These are phyloP conservation scores for Lasioglossum lativentre DNA, from an alignment of 2,888 invertebrate species.

Conservation along the genomic window DNA sequence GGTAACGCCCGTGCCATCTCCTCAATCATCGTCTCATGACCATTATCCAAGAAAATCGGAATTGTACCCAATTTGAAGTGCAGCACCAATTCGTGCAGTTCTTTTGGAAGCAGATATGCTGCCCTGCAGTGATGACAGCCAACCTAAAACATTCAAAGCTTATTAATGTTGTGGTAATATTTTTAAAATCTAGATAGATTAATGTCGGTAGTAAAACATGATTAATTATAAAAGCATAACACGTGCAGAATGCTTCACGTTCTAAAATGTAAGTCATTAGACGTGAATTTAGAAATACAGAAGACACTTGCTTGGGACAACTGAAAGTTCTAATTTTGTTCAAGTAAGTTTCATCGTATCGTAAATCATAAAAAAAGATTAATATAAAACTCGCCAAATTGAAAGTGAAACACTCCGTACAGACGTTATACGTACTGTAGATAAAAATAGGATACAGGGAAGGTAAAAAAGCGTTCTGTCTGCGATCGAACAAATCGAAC, in stretches of 20 bases:
- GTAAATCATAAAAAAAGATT: neutral
- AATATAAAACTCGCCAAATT: neutral
- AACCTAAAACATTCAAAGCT: constrained; percentile 67
- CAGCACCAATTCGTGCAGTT: constrained; percentile 78
- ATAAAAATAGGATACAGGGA: neutral
- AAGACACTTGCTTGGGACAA: too few relatives aligned
- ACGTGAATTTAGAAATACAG: neutral
- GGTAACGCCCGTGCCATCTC: constrained; percentile 76
- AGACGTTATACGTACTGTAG: neutral
- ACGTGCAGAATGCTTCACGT: neutral
- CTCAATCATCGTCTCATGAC: constrained; percentile 70
- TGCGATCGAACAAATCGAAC: neutral
- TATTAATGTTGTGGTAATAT: neutral
- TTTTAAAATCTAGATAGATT: neutral
- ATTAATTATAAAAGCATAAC: constrained; percentile 1
- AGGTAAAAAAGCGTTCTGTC: neutral
- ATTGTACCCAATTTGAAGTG: constrained; percentile 78
- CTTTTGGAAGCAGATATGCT: constrained; percentile 74
- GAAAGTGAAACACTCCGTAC: neutral
- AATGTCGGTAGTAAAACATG: neutral
- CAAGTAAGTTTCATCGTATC: too few relatives aligned
- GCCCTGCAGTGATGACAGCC: constrained; percentile 83
- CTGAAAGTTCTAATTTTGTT: too few relatives aligned
- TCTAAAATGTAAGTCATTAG: neutral
- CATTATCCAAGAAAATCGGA: constrained; percentile 76